phyloP scores from a whole-genome alignment of 2,888 invertebrate genomes.

The Cosmorhoe ocellata region DNA sequence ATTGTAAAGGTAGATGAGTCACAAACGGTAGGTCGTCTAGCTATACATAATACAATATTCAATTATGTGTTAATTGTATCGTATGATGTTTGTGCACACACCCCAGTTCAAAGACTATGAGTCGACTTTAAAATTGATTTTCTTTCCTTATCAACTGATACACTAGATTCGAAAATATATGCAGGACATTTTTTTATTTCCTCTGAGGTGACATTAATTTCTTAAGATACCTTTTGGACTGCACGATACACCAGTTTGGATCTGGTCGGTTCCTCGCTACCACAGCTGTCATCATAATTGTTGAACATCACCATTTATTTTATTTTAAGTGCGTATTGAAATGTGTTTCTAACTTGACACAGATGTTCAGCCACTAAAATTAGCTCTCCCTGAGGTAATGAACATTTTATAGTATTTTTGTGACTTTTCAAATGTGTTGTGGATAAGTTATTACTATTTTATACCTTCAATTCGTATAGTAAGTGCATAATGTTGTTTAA shows the following conservation, averaged over 20 bases:
- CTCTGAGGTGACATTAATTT: no score
- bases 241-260: no score
- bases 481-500: not conserved
- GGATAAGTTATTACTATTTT: slow-evolving; percentile 11
- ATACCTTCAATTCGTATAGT: not conserved
- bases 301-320: slow-evolving; percentile 6
- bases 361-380: slow-evolving; percentile 16
- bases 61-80: slow-evolving; percentile 26
- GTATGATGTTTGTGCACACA: slow-evolving; percentile 15
- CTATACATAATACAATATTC: slow-evolving; percentile 1
- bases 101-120: not conserved
- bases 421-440: slow-evolving; percentile 16
- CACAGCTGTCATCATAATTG: not conserved
- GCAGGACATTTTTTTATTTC: no score
- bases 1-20: slow-evolving; percentile 15
- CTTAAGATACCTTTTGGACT: no score
- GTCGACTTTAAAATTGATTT: not conserved
- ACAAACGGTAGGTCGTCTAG: slow-evolving; percentile 7
- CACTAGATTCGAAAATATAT: no score
- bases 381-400: slow-evolving; percentile 15
- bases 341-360: slow-evolving; percentile 13
- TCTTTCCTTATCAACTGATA: no score
- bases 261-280: no score
- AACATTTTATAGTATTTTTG: slow-evolving; percentile 19
- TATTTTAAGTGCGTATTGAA: slow-evolving; percentile 9